Evolutionary conservation across 2,113 vertebrate genomes (phyloP).

Genomic region (Pseudopipra pipra): DNA sequence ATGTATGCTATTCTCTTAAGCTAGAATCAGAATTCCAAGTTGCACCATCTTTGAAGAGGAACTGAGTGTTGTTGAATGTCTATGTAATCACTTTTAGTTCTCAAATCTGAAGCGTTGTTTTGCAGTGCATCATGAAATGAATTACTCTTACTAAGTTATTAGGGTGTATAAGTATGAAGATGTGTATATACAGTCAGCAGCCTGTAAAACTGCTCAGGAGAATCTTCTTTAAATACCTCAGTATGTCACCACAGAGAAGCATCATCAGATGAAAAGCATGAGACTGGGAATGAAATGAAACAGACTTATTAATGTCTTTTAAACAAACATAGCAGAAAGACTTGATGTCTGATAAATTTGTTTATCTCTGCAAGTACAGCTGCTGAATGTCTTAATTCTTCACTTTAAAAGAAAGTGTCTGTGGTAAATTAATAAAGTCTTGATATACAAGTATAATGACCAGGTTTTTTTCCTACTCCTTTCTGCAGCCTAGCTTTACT

Average conservation of each 20-base stretch:
- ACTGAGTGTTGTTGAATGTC: neutral
- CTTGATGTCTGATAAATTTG: neutral
- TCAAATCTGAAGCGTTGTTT: neutral
- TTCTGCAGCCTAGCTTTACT: constrained; percentile 8
- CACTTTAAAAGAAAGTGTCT: neutral
- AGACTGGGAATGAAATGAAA: neutral
- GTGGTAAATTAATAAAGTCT: constrained; percentile 20
- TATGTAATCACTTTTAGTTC: neutral
- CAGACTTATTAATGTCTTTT: constrained; percentile 2
- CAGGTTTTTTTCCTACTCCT: neutral
- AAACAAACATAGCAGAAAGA: neutral
- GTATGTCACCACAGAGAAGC: neutral
- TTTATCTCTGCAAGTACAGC: neutral
- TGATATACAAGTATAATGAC: constrained; percentile 10
- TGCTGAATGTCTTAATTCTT: constrained; percentile 10
- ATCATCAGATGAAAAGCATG: neutral
- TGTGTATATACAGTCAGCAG: neutral
- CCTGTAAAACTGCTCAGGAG: neutral
- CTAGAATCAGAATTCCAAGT: neutral
- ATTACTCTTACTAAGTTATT: neutral
- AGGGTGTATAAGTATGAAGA: neutral
- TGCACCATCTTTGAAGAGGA: neutral
- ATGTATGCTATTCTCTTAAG: neutral
- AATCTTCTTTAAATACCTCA: neutral
- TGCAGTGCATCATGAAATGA: neutral